Evolutionary conservation across 2,113 vertebrate genomes (phyloP).

Genomic region (Stegostoma tigrinum): DNA sequence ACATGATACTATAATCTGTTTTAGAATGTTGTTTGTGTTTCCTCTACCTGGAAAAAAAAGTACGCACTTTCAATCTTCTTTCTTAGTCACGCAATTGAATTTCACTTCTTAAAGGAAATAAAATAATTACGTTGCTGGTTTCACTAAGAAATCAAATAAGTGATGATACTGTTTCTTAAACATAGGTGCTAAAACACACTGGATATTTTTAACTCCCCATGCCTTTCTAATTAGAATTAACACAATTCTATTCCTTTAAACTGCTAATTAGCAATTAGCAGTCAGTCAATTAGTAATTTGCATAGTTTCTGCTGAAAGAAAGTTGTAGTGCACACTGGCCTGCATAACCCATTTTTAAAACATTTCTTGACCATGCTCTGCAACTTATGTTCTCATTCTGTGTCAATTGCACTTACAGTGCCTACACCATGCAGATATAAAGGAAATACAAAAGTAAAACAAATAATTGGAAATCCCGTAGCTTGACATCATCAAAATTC

Average conservation of each 20-base stretch:
- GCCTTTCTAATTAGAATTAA: constrained; percentile 40
- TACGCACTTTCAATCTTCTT: not conserved
- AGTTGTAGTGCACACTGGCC: not conserved
- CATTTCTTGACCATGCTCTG: not conserved
- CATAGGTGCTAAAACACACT: constrained; percentile 28
- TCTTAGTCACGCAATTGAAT: not conserved
- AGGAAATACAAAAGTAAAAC: not conserved
- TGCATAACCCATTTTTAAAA: not conserved
- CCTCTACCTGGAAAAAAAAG: not conserved
- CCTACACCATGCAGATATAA: not conserved
- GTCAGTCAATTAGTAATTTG: constrained; percentile 36
- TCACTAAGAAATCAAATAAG: not conserved
- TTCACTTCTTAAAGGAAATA: not conserved
- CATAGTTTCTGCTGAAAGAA: constrained; percentile 24
- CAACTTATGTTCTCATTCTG: not conserved
- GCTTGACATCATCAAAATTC: not conserved
- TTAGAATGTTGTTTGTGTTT: not conserved
- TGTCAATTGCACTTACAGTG: not conserved
- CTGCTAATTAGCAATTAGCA: constrained; percentile 43
- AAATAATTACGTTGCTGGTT: not conserved
- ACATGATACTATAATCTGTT: not conserved
- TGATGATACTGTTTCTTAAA: constrained; percentile 9
- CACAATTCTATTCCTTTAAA: constrained; percentile 40
- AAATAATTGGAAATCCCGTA: not conserved
- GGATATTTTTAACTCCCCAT: constrained; percentile 32